A percentile compares a stretch with the other conserved stretches of the same genome.
Conservation (phyloP, 1,140 invertebrate genomes). For the Gyrodactylus bullatarudis region DNA sequence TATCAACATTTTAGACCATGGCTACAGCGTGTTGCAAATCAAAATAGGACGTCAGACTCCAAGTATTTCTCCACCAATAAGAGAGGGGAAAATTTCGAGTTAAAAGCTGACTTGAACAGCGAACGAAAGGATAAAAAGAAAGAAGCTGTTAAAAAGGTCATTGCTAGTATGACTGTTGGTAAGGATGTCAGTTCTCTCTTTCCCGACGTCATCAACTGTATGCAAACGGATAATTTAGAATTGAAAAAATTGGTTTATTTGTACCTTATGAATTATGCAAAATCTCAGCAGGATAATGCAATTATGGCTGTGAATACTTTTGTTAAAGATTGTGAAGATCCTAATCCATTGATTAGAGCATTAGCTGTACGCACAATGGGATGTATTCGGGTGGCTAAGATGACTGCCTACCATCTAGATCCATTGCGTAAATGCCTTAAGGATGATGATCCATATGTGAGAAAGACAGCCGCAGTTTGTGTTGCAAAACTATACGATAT, state of each 20-base stretch:
- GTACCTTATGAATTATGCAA: conserved; percentile 99
- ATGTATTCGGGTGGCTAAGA: conserved; percentile 96
- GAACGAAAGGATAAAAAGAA: conserved; percentile 99
- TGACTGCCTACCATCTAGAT: conserved; percentile 96
- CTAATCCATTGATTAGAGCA: conserved; percentile 87
- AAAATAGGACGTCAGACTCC: conserved; percentile 66
- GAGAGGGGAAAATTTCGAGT: conserved; percentile 84
- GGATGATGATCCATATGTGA: conserved; percentile 94
- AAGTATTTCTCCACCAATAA: conserved; percentile 99
- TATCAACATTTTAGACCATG: conserved; percentile 6
- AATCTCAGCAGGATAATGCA: conserved; percentile 96
- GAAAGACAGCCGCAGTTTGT: conserved; percentile 94
- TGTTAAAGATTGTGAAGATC: conserved; percentile 97
- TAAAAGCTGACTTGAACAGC: conserved; percentile 92
- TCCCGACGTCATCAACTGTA: conserved; percentile 96
- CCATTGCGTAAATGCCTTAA: conserved; percentile 70
- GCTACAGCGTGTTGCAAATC: conserved; percentile 3
- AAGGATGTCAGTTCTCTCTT: conserved; percentile 48
- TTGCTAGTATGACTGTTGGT: conserved; percentile 98
- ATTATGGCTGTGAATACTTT: conserved; percentile 99
- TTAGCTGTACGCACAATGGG: conserved; percentile 96
- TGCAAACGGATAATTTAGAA: conserved; percentile 99
- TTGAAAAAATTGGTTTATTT: conserved; percentile 94
- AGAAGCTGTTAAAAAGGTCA: conserved; percentile 98
- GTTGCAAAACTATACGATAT: conserved; percentile 97